A percentile compares a stretch with the other conserved stretches of the same genome.
Conservation (phyloP, 2,113 vertebrate species). For the Chrysochloris asiatica region DNA sequence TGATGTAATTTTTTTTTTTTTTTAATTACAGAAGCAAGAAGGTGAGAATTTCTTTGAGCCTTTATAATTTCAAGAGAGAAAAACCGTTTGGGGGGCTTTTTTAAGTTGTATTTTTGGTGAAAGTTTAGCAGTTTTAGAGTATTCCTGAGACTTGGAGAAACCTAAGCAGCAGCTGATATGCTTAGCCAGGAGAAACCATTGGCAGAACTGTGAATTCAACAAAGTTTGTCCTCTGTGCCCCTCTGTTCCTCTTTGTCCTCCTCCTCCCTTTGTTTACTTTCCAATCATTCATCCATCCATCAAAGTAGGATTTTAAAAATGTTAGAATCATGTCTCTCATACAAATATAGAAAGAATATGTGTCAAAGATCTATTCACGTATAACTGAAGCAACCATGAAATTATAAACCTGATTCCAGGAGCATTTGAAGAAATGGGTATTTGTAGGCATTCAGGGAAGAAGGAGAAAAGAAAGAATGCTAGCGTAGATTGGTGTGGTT, state of each 20-base stretch:
- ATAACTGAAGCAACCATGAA: background rate
- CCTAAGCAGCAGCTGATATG: background rate
- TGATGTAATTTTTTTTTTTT: too few species aligned
- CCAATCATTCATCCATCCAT: background rate
- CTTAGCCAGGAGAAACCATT: background rate
- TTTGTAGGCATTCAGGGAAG: background rate
- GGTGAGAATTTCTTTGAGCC: background rate
- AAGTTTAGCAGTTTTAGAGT: too few species aligned
- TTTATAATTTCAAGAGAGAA: conserved; percentile 25
- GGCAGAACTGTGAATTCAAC: background rate
- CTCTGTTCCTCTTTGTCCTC: background rate
- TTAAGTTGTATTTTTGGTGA: background rate
- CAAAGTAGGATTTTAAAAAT: conserved; percentile 22
- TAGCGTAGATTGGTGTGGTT: background rate
- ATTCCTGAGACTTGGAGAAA: background rate
- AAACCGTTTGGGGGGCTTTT: background rate
- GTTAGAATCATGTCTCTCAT: background rate
- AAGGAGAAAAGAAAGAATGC: background rate
- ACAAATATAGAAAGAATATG: background rate
- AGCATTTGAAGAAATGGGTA: conserved; percentile 45
- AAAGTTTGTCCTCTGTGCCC: too few species aligned
- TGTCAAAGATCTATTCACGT: conserved; percentile 17
- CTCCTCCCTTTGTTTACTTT: background rate
- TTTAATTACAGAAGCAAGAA: conserved; percentile 40
- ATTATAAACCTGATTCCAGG: background rate